Evolutionary conservation across 2,113 vertebrate genomes (phyloP).

Genomic region (Gallinago media): DNA sequence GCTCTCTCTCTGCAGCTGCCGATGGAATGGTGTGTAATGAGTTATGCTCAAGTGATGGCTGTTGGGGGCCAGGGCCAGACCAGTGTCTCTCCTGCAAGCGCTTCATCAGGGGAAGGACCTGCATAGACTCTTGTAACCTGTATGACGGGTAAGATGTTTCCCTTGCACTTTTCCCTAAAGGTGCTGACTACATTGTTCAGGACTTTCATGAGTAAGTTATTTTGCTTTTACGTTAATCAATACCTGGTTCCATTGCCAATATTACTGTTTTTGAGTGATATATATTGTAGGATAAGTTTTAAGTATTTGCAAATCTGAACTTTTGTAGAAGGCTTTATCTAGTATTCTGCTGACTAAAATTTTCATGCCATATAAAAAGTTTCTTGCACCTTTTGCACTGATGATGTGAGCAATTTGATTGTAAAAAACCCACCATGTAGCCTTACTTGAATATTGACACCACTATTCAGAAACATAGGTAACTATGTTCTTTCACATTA

Average conservation of each 20-base stretch:
- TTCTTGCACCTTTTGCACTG: background rate
- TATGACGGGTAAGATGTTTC: slow-evolving; percentile 87
- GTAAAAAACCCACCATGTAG: background rate
- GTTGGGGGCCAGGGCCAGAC: slow-evolving; percentile 94
- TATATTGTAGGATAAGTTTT: background rate
- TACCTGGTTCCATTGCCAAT: background rate
- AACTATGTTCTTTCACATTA: background rate
- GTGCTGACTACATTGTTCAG: background rate
- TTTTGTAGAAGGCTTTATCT: background rate
- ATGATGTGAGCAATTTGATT: background rate
- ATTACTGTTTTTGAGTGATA: background rate
- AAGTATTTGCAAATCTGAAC: background rate
- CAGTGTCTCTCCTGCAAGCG: slow-evolving; percentile 92
- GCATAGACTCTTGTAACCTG: slow-evolving; percentile 92
- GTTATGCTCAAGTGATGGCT: slow-evolving; percentile 91
- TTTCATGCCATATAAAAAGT: background rate
- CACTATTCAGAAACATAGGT: background rate
- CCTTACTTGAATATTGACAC: background rate
- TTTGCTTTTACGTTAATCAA: background rate
- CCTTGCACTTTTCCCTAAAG: background rate
- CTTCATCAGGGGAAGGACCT: slow-evolving; percentile 91
- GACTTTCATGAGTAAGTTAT: background rate
- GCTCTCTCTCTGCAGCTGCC: slow-evolving; percentile 77
- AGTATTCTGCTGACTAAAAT: background rate
- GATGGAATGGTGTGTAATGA: slow-evolving; percentile 91